phyloP scores from a whole-genome alignment of 1,140 invertebrate species.

The Yoshiicerus persimilis region DNA sequence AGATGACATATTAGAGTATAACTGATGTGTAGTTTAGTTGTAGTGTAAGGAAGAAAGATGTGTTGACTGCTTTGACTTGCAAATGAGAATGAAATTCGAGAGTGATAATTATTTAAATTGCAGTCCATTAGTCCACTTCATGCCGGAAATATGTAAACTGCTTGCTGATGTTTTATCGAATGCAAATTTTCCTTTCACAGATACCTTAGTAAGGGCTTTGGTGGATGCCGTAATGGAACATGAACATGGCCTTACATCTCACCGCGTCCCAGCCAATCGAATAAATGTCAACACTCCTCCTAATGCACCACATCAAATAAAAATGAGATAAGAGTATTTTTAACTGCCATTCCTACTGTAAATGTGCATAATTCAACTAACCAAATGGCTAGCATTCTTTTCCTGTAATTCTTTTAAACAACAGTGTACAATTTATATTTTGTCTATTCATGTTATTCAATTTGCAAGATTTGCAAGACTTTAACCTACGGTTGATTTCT shows the following conservation, averaged over 20 bases:
- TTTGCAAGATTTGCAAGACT: too few relatives aligned
- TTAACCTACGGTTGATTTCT: too few relatives aligned
- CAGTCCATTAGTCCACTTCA: background rate
- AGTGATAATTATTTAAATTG: constrained; percentile 23
- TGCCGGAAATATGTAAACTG: background rate
- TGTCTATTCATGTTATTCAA: too few relatives aligned
- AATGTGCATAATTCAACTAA: background rate
- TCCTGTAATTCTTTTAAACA: too few relatives aligned
- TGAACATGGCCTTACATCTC: constrained; percentile 53
- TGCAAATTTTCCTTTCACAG: constrained; percentile 55
- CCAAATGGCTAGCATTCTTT: too few relatives aligned
- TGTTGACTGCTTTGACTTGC: background rate
- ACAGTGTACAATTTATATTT: too few relatives aligned
- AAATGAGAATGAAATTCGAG: constrained; percentile 1
- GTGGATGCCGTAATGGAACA: constrained; percentile 69
- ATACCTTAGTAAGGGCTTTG: constrained; percentile 68
- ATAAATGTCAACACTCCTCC: background rate
- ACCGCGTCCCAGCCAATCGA: constrained; percentile 57
- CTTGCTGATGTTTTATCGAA: background rate
- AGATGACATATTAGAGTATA: background rate
- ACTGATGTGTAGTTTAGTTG: background rate
- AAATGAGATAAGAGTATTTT: background rate
- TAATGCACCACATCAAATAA: background rate
- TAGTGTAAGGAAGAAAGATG: background rate
- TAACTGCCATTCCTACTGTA: background rate